Conservation (phyloP, 2,113 vertebrate species). For the Carassius gibelio region DNA sequence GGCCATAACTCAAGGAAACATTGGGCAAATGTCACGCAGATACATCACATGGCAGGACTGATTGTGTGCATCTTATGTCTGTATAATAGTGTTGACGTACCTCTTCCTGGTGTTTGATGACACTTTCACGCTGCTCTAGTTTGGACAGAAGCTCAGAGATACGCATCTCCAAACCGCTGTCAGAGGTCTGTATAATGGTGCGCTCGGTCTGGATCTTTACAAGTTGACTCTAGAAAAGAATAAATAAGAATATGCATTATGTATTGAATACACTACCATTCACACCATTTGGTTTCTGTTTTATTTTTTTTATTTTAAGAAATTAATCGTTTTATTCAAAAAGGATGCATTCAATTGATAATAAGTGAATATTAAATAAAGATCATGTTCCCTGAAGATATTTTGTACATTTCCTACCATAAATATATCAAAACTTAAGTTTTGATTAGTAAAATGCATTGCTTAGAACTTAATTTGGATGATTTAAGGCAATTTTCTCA, state of each 20-base stretch:
- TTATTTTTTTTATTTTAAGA: not conserved
- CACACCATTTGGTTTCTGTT: not conserved
- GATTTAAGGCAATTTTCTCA: too few species aligned
- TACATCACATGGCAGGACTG: not conserved
- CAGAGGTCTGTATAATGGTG: conserved; percentile 70
- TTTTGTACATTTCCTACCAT: too few species aligned
- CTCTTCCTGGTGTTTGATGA: conserved; percentile 87
- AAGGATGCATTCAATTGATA: not conserved
- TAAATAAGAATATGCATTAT: not conserved
- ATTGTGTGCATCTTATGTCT: not conserved
- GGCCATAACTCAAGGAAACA: not conserved
- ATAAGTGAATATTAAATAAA: too few species aligned
- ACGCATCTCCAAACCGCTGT: conserved; percentile 82
- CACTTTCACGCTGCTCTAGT: conserved; percentile 83
- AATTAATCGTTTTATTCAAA: not conserved
- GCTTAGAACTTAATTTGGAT: too few species aligned
- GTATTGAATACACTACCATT: not conserved
- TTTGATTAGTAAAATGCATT: too few species aligned
- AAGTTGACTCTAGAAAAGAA: conserved; percentile 78
- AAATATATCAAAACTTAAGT: too few species aligned
- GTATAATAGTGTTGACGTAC: conserved; percentile 58
- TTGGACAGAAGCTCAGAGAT: conserved; percentile 81
- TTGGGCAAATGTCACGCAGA: not conserved
- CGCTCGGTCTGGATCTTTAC: conserved; percentile 81
- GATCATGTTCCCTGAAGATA: too few species aligned